Evolutionary conservation across 1,140 invertebrate genomes (phyloP).

Genomic region (Ceratosolen fusciceps): DNA sequence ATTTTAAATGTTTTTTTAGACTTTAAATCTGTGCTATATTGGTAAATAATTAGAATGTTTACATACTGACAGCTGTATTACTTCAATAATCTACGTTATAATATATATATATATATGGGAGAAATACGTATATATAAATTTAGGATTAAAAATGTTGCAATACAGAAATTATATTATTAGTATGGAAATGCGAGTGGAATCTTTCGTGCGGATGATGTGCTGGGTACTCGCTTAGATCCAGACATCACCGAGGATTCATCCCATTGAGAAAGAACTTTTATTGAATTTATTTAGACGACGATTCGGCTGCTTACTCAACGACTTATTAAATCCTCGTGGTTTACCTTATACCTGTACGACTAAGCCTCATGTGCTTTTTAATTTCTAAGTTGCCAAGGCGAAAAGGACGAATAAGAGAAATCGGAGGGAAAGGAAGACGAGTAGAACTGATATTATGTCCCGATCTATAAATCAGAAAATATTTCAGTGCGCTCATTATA

Average conservation of each 20-base stretch:
- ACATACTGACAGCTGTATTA: too few relatives aligned
- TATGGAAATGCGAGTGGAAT: too few relatives aligned
- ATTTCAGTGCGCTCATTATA: constrained; percentile 35
- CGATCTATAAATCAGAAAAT: constrained; percentile 54
- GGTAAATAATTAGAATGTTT: too few relatives aligned
- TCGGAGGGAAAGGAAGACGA: too few relatives aligned
- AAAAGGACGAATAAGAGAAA: not conserved
- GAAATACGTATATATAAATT: too few relatives aligned
- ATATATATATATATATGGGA: too few relatives aligned
- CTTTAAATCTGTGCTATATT: too few relatives aligned
- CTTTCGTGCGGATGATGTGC: not conserved
- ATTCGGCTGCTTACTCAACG: not conserved
- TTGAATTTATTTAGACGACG: not conserved
- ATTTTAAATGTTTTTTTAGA: too few relatives aligned
- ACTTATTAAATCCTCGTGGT: constrained; percentile 7
- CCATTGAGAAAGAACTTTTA: not conserved
- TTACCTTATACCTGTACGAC: not conserved
- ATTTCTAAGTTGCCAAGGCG: not conserved
- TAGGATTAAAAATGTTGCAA: too few relatives aligned
- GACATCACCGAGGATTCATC: not conserved
- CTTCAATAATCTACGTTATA: too few relatives aligned
- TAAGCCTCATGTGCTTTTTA: not conserved
- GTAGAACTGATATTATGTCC: too few relatives aligned
- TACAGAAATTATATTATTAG: too few relatives aligned
- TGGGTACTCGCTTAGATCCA: not conserved